Conservation (phyloP, 1,140 invertebrate species). For the Orussus abietinus region DNA sequence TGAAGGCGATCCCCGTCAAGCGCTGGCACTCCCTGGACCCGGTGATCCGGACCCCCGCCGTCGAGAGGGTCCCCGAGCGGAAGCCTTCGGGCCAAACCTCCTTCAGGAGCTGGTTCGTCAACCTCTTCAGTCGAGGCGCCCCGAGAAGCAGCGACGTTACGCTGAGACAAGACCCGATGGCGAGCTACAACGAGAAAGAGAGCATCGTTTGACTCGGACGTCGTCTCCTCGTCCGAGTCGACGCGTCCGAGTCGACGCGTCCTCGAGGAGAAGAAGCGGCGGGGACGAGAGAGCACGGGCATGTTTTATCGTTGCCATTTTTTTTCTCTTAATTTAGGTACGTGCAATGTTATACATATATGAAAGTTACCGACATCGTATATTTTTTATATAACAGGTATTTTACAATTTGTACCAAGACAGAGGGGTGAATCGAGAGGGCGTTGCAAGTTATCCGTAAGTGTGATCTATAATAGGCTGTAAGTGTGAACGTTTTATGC, state of each 20-base stretch:
- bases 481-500: no score
- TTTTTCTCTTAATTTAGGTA: constrained; percentile 33
- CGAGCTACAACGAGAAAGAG: constrained; percentile 51
- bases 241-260: not conserved
- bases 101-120: constrained; percentile 65
- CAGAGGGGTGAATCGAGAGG: no score
- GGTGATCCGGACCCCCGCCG: constrained; percentile 51
- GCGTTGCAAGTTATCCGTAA: no score
- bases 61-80: constrained; percentile 49
- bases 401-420: constrained; percentile 30
- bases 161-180: constrained; percentile 56
- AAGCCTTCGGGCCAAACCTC: constrained; percentile 55
- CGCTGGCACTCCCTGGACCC: constrained; percentile 76
- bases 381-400: constrained; percentile 43
- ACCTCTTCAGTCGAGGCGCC: constrained; percentile 64
- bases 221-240: constrained; percentile 9
- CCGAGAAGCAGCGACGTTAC: constrained; percentile 62
- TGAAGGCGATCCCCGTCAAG: constrained; percentile 59
- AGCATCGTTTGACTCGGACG: constrained; percentile 49
- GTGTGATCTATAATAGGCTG: no score
- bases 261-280: constrained; percentile 1
- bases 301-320: constrained; percentile 41
- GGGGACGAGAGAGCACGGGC: constrained; percentile 6
- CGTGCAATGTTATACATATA: constrained; percentile 45
- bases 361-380: constrained; percentile 48